phyloP scores from a whole-genome alignment of 1,140 invertebrate genomes.

The Gryon sp. region DNA sequence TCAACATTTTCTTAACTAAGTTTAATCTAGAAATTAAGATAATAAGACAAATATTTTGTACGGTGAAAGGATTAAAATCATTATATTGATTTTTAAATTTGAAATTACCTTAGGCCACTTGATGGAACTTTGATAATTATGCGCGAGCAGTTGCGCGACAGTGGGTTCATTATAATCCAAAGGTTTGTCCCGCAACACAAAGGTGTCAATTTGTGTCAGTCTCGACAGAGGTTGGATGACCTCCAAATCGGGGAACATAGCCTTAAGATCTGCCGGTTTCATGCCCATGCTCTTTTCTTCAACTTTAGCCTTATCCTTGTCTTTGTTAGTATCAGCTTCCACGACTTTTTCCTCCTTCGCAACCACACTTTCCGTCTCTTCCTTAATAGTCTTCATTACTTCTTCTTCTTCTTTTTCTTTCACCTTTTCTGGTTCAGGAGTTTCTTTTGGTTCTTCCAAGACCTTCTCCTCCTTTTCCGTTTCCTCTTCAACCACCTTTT shows the following conservation, averaged over 20 bases:
- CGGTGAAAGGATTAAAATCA: too few relatives aligned
- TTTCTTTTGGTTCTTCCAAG: too few relatives aligned
- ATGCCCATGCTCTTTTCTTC: conserved; percentile 82
- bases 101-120: conserved; percentile 82
- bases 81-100: too few relatives aligned
- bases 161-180: conserved; percentile 82
- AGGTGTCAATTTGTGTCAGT: conserved; percentile 82
- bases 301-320: conserved; percentile 64
- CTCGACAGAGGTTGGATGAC: conserved; percentile 84
- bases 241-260: conserved; percentile 87
- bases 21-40: too few relatives aligned
- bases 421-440: conserved; percentile 44
- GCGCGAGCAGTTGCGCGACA: conserved; percentile 82
- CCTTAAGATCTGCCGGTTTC: conserved; percentile 85
- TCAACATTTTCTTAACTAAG: too few relatives aligned
- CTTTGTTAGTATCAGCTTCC: conserved; percentile 32
- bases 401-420: conserved; percentile 55
- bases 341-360: conserved; percentile 59
- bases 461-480: conserved; percentile 48
- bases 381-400: conserved; percentile 55
- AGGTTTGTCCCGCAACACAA: conserved; percentile 80
- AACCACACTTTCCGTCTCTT: conserved; percentile 33
- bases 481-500: conserved; percentile 59
- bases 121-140: conserved; percentile 80
- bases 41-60: too few relatives aligned